Conservation (phyloP, 2,797 vertebrate genomes). For the Ciconia nigra region DNA sequence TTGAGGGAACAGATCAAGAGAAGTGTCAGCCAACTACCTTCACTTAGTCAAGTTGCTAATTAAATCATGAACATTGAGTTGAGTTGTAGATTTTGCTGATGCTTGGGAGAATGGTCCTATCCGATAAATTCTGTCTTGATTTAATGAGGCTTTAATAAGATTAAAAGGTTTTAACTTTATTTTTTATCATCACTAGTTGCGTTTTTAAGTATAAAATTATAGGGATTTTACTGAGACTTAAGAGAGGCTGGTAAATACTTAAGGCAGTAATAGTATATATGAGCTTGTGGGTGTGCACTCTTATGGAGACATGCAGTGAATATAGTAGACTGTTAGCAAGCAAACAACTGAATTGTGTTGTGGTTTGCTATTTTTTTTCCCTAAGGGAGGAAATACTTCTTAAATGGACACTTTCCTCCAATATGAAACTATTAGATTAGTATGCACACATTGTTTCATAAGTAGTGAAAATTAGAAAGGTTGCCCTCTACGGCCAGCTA, state of each 20-base stretch:
- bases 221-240: constrained; percentile 28
- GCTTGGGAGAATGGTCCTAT: constrained; percentile 25
- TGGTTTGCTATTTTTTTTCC: background rate
- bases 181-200: constrained; percentile 35
- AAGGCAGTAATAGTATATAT: background rate
- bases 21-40: constrained; percentile 52
- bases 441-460: background rate
- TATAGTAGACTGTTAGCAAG: background rate
- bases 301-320: background rate
- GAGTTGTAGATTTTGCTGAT: constrained; percentile 42
- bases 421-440: background rate
- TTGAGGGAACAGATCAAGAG: constrained; percentile 47
- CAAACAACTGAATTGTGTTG: background rate
- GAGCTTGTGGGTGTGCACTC: background rate
- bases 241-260: background rate
- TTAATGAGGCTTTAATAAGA: constrained; percentile 65
- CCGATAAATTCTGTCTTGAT: constrained; percentile 58
- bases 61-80: constrained; percentile 54
- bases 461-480: background rate
- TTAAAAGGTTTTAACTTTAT: constrained; percentile 61
- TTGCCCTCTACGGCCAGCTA: background rate
- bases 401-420: background rate
- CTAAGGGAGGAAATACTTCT: background rate
- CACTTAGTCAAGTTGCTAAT: constrained; percentile 44
- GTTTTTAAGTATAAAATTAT: constrained; percentile 8